phyloP scores from a whole-genome alignment of 1,140 invertebrate species.

The Hormaphis cornu region DNA sequence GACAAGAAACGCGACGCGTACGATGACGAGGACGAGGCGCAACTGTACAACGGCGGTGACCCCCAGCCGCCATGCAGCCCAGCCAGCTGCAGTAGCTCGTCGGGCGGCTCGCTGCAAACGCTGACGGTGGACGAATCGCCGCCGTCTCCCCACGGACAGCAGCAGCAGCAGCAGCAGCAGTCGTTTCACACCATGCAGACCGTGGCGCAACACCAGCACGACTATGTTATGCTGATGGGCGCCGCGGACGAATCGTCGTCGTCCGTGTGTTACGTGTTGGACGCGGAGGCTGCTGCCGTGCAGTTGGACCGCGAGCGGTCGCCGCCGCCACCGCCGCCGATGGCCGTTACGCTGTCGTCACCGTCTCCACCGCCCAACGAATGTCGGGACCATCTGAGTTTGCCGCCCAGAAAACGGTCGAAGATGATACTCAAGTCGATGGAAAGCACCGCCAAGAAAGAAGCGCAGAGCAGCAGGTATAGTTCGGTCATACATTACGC shows the following conservation, averaged over 20 bases:
- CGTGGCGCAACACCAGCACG: background rate
- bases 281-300: constrained; percentile 41
- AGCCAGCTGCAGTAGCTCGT: constrained; percentile 40
- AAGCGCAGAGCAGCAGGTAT: constrained; percentile 48
- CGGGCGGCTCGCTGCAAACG: constrained; percentile 22
- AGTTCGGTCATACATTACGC: constrained; percentile 75
- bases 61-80: constrained; percentile 37
- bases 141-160: constrained; percentile 35
- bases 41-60: constrained; percentile 16
- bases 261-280: constrained; percentile 46
- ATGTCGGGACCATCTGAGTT: constrained; percentile 54
- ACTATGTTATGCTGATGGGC: background rate
- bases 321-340: constrained; percentile 32
- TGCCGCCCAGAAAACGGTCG: constrained; percentile 64
- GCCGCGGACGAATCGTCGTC: constrained; percentile 39
- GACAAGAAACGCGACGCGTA: background rate
- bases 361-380: constrained; percentile 46
- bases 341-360: constrained; percentile 36
- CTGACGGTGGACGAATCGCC: constrained; percentile 32
- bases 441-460: constrained; percentile 47
- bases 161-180: background rate
- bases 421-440: constrained; percentile 66
- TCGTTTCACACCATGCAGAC: constrained; percentile 12
- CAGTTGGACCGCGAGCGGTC: constrained; percentile 36
- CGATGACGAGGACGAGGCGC: too few relatives aligned